Percentiles rank a stretch among this genome's conserved stretches.
Conservation (phyloP, 2,888 invertebrate genomes). For the Xestobium rufovillosum region DNA sequence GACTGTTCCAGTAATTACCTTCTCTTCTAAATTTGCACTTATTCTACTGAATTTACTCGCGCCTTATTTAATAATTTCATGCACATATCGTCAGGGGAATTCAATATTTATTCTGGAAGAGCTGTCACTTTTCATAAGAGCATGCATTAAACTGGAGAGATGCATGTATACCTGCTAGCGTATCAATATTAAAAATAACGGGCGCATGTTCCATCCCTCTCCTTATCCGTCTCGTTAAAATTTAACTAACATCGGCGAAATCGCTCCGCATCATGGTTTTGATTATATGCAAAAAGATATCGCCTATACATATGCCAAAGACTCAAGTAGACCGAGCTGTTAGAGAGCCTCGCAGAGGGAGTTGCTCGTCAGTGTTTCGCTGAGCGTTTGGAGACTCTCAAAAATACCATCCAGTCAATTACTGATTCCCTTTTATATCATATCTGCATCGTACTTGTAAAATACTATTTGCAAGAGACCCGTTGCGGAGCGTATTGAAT, state of each 20-base stretch:
- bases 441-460: slow-evolving; percentile 16
- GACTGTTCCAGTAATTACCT: too few relatives aligned
- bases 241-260: slow-evolving; percentile 20
- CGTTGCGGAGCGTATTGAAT: not conserved
- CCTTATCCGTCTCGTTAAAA: slow-evolving; percentile 19
- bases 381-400: slow-evolving; percentile 15
- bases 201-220: slow-evolving; percentile 2
- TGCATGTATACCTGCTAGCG: too few relatives aligned
- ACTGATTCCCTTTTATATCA: slow-evolving; percentile 22
- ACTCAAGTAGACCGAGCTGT: slow-evolving; percentile 13
- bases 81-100: too few relatives aligned
- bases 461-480: slow-evolving; percentile 1
- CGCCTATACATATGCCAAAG: slow-evolving; percentile 21
- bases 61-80: too few relatives aligned
- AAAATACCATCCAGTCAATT: slow-evolving; percentile 23
- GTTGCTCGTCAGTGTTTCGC: not conserved
- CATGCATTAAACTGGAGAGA: too few relatives aligned
- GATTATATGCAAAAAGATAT: slow-evolving; percentile 23
- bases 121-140: too few relatives aligned
- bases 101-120: too few relatives aligned
- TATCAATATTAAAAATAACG: slow-evolving; percentile 1
- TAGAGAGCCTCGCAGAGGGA: slow-evolving; percentile 4
- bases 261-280: slow-evolving; percentile 21
- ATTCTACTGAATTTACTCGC: too few relatives aligned
- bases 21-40: too few relatives aligned